Evolutionary conservation across 2,888 invertebrate genomes (phyloP).

Genomic region (Drosophila paranaensis): DNA sequence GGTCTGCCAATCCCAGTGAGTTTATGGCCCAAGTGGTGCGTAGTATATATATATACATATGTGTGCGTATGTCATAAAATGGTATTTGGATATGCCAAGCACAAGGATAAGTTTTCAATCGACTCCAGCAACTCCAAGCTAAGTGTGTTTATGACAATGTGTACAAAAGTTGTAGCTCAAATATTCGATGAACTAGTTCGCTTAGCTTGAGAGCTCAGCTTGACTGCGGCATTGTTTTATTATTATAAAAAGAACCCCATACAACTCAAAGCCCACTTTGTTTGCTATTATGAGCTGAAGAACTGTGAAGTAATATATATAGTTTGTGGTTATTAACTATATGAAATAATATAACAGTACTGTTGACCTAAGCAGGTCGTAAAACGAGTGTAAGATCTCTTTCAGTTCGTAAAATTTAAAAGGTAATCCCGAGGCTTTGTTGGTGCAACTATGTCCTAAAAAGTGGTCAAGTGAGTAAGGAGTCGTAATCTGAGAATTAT

Average conservation of each 20-base stretch:
- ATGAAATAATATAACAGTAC: constrained; percentile 1
- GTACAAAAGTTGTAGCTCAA: constrained; percentile 40
- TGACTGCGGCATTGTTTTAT: background rate
- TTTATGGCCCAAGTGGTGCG: constrained; percentile 37
- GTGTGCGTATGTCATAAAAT: constrained; percentile 44
- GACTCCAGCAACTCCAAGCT: constrained; percentile 13
- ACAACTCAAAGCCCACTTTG: background rate
- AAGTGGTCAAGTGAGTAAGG: background rate
- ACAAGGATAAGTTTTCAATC: constrained; percentile 23
- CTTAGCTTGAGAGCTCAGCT: background rate
- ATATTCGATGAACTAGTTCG: constrained; percentile 40
- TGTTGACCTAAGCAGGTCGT: constrained; percentile 20
- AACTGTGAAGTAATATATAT: background rate
- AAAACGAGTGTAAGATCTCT: constrained; percentile 4
- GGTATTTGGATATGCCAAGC: constrained; percentile 21
- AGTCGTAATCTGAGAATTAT: background rate
- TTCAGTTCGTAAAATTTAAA: background rate
- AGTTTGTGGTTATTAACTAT: background rate
- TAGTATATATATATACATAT: background rate
- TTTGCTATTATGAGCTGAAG: background rate
- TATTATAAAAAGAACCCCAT: background rate
- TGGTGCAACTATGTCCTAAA: background rate
- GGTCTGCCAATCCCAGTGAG: constrained; percentile 41
- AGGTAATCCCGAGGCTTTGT: background rate
- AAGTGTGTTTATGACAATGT: constrained; percentile 23